A percentile compares a stretch with the other conserved stretches of the same genome.
These are phyloP conservation scores for Bolborhynchus lineola DNA, from an alignment of 2,113 vertebrate species.

Conservation along the genomic window DNA sequence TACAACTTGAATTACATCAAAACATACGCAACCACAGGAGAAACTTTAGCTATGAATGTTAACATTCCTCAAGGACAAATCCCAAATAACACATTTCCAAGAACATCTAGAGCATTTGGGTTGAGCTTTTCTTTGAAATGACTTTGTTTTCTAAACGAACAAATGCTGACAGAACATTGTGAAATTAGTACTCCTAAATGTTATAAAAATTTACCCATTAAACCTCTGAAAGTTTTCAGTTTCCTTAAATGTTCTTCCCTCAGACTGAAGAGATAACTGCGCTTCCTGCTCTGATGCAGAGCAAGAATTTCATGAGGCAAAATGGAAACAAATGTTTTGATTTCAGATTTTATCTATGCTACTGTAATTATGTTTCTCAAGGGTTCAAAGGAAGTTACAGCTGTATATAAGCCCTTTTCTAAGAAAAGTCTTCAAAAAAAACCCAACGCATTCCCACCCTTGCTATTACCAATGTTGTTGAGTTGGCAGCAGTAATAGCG, in stretches of 20 bases:
- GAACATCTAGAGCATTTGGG: neutral
- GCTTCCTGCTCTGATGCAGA: neutral
- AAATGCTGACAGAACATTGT: neutral
- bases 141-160: neutral
- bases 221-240: neutral
- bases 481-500: neutral
- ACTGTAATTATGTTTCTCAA: neutral
- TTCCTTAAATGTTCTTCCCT: neutral
- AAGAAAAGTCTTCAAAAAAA: neutral
- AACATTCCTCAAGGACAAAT: neutral
- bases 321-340: neutral
- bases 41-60: neutral
- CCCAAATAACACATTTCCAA: neutral
- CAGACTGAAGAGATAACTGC: neutral
- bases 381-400: slow-evolving; percentile 30
- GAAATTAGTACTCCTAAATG: neutral
- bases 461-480: neutral
- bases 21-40: neutral
- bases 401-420: neutral
- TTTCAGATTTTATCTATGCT: slow-evolving; percentile 24
- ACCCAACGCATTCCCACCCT: neutral
- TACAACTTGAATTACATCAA: neutral
- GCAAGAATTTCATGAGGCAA: neutral
- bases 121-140: neutral
- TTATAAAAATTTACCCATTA: neutral